Evolutionary conservation across 2,797 vertebrate genomes (phyloP), one percentile per base, ranked within the genome.

Genomic region (Gambelia wislizenii): DNA sequence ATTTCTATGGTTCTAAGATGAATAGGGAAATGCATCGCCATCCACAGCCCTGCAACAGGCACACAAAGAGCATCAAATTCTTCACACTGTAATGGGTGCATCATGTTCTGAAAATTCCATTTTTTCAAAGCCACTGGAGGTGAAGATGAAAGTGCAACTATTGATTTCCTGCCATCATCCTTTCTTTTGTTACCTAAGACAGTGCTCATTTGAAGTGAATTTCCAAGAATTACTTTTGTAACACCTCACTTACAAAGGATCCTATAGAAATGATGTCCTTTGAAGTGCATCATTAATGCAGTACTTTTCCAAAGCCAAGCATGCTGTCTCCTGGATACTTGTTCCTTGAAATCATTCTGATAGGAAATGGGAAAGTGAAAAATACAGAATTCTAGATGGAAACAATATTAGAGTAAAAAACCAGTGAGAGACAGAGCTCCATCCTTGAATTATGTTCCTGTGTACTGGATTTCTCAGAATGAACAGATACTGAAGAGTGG

Each of bases 211-310:
- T 42, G 76, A 80, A 80, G 25, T 70, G 47, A 70, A 77, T 87
- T 87, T 87, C 86, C 64, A 72, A 87, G 64, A 87, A 87, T 87
- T 87, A 42, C 67, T 72, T 81, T 56, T 72, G 18, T 72, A 72
- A 72, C 52, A 72, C 67, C 9, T 87, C 77, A 56, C 77, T 59
- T 87, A 72, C 52, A 20, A 18, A 59, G 36, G 39, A 87, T n/a
- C 36, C 49, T 25, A 56, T 67, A 42, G 36, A 56, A n/a, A 81
- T 54, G 64, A 81, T n/a, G 33, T 47, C 36, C 36, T 87, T 72
- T 81, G 86, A 81, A 79, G 76, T 27, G 27, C 61, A 69, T 52
- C 84, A 56, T 54, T 74, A 25, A 74, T 30, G 36, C 36, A 74
- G 36, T 20, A 20, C 7, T 42, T n/a, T 30, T 33, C n/a, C 75